A percentile compares a stretch with the other conserved stretches of the same genome.
phyloP scores from a whole-genome alignment of 2,797 vertebrate species.

The Clarias fuscus region DNA sequence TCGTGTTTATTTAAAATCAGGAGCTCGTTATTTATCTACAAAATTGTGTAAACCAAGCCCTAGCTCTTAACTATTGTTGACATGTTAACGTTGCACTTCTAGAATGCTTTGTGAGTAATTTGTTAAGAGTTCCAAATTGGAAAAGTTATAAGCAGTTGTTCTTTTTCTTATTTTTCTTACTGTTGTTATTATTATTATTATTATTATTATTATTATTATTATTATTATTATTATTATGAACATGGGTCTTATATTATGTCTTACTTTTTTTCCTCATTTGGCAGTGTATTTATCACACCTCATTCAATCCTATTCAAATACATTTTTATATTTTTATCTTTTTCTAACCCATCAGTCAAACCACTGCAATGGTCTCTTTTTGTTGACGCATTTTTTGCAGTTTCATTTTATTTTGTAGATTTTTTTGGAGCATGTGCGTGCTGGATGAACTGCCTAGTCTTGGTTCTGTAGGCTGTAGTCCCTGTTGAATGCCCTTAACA shows the following conservation, averaged over 20 bases:
- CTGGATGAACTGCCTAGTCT: conserved; percentile 87
- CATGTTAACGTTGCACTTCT: too few relatives aligned
- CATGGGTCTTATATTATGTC: conserved; percentile 52
- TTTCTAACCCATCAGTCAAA: conserved; percentile 44
- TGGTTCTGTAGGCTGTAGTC: conserved; percentile 60
- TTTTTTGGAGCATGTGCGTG: conserved; percentile 82
- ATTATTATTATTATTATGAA: conserved; percentile 7
- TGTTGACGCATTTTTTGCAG: conserved; percentile 51
- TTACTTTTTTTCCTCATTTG: conserved; percentile 52
- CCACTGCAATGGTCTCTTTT: conserved; percentile 44
- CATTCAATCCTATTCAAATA: conserved; percentile 11
- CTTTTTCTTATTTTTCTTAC: too few relatives aligned
- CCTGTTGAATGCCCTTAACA: conserved; percentile 56
- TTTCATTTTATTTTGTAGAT: conserved; percentile 61
- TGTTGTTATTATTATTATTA: too few relatives aligned
- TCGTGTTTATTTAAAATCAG: neutral
- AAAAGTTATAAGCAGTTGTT: too few relatives aligned
- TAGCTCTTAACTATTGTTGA: too few relatives aligned
- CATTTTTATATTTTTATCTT: neutral
- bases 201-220: neutral
- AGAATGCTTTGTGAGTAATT: neutral
- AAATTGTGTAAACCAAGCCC: neutral
- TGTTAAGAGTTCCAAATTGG: too few relatives aligned
- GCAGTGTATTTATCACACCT: conserved; percentile 13
- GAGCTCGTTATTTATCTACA: neutral